Percentiles rank a stretch among this genome's conserved stretches.
Conservation (phyloP, 2,888 invertebrate species). For the Hirtodrosophila cameraria region DNA sequence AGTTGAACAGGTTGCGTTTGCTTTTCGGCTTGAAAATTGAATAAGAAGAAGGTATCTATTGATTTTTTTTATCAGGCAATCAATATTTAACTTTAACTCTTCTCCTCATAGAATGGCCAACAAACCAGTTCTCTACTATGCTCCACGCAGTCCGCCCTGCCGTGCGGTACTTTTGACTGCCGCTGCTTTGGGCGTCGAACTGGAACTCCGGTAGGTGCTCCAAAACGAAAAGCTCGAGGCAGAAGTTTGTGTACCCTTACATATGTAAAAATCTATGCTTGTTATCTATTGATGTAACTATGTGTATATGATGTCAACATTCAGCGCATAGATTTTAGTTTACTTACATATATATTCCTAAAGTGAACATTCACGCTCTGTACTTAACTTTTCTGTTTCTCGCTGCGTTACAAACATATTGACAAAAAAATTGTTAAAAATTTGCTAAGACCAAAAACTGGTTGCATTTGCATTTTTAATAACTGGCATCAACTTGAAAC, state of each 20-base stretch:
- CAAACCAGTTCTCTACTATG: constrained; percentile 86
- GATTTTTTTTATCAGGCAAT: too few relatives aligned
- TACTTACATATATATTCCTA: too few relatives aligned
- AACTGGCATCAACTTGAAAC: constrained; percentile 6
- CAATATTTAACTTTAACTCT: neutral
- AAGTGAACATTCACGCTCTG: too few relatives aligned
- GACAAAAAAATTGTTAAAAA: too few relatives aligned
- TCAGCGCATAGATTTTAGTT: too few relatives aligned
- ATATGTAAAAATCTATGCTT: neutral
- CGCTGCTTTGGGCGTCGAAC: constrained; percentile 87
- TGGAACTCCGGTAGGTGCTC: constrained; percentile 85
- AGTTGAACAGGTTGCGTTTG: constrained; percentile 21
- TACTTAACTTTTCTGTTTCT: too few relatives aligned
- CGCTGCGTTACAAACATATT: too few relatives aligned
- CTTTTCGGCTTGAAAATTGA: constrained; percentile 6
- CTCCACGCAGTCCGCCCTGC: constrained; percentile 88
- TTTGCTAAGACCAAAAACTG: too few relatives aligned
- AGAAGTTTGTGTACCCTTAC: constrained; percentile 4
- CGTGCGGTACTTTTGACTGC: constrained; percentile 87
- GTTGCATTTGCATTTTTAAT: constrained; percentile 26
- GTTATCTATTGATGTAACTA: too few relatives aligned
- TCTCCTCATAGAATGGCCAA: constrained; percentile 57
- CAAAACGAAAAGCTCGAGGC: neutral
- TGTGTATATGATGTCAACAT: too few relatives aligned
- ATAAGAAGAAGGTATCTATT: neutral